Evolutionary conservation across 2,113 vertebrate species (phyloP).

Genomic region (Herpailurus yagouaroundi): DNA sequence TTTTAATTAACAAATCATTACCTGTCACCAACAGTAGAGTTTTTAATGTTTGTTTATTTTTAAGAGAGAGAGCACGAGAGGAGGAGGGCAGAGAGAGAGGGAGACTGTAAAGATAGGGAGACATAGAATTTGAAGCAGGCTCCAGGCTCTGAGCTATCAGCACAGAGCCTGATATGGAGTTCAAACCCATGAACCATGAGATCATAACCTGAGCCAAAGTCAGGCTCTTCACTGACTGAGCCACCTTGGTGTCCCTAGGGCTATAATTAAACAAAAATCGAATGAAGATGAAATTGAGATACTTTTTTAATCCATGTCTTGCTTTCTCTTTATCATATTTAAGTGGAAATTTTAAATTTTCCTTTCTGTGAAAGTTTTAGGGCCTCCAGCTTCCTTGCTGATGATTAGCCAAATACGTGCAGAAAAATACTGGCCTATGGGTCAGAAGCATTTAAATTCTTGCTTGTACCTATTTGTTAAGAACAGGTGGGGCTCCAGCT

Average conservation of each 20-base stretch:
- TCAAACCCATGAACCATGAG: no score
- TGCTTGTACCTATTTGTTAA: not conserved
- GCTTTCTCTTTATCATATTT: not conserved
- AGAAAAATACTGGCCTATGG: not conserved
- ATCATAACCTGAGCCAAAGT: no score
- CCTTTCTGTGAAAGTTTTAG: not conserved
- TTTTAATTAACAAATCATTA: not conserved
- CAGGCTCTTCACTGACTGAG: no score
- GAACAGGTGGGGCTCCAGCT: constrained; percentile 32
- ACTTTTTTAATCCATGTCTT: not conserved
- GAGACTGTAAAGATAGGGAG: no score
- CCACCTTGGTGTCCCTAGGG: not conserved
- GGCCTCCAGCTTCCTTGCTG: not conserved
- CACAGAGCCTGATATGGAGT: no score
- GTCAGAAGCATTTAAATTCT: not conserved
- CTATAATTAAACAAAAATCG: not conserved
- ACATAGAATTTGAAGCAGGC: no score
- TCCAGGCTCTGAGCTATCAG: no score
- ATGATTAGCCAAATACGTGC: not conserved
- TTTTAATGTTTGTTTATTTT: no score
- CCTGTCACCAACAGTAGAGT: not conserved
- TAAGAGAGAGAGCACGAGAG: no score
- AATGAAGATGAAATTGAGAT: not conserved
- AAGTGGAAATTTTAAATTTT: not conserved
- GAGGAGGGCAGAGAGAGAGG: no score